Evolutionary conservation across 2,888 invertebrate genomes (phyloP).

Genomic region (Trichopoda pennipes): DNA sequence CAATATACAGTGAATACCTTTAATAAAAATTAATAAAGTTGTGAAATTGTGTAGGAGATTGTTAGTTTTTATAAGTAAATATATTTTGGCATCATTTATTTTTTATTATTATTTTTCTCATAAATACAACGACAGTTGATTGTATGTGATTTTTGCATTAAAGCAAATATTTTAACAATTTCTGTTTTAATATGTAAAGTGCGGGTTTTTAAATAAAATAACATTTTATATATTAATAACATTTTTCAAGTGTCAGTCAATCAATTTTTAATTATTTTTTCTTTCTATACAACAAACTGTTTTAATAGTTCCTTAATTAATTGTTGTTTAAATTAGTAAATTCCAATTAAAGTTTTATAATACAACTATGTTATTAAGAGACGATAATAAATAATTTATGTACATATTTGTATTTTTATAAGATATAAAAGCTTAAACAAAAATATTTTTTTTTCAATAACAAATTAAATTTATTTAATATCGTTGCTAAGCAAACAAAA

Average conservation of each 20-base stretch:
- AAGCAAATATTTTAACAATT: constrained; percentile 5
- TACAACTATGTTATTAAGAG: not conserved
- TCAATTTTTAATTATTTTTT: constrained; percentile 72
- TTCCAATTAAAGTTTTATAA: not conserved
- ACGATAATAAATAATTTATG: constrained; percentile 14
- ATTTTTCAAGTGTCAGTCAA: constrained; percentile 80
- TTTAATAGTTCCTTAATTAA: too few species aligned
- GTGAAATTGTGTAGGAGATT: not conserved
- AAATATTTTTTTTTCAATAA: constrained; percentile 8
- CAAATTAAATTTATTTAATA: not conserved
- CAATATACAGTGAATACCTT: not conserved
- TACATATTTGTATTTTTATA: not conserved
- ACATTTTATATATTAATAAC: not conserved
- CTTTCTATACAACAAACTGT: constrained; percentile 22
- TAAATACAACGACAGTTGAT: constrained; percentile 11
- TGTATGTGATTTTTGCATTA: constrained; percentile 14
- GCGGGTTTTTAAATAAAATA: constrained; percentile 10
- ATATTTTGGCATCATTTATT: not conserved
- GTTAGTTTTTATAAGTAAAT: not conserved
- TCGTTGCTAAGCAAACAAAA: constrained; percentile 46
- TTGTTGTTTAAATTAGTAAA: too few species aligned
- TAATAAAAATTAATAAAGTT: not conserved
- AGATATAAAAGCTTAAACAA: constrained; percentile 3
- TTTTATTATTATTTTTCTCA: not conserved
- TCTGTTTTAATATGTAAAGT: constrained; percentile 25